phyloP scores from a whole-genome alignment of 2,113 vertebrate species.

The Otis tarda region DNA sequence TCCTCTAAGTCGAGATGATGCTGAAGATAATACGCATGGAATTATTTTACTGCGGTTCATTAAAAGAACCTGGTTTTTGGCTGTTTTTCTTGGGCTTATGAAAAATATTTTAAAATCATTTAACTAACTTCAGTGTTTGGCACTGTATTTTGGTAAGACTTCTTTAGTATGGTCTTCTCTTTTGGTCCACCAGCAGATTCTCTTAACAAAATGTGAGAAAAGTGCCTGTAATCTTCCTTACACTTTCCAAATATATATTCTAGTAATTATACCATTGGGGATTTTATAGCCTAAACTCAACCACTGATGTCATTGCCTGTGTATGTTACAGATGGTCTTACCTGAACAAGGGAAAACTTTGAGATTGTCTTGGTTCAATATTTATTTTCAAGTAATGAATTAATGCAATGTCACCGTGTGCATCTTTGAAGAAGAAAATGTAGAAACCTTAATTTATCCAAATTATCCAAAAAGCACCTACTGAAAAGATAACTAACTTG shows the following conservation, averaged over 20 bases:
- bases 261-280: neutral
- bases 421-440: neutral
- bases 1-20: neutral
- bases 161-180: neutral
- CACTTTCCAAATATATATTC: neutral
- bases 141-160: neutral
- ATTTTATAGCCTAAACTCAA: neutral
- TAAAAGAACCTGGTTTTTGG: neutral
- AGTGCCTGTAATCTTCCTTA: neutral
- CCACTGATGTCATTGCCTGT: fast-evolving
- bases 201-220: neutral
- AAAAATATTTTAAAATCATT: neutral
- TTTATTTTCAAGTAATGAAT: neutral
- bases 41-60: neutral
- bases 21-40: neutral
- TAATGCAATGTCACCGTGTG: neutral
- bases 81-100: neutral
- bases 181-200: neutral
- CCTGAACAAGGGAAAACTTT: neutral
- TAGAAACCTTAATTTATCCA: neutral
- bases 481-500: neutral
- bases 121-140: neutral
- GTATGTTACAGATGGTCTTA: neutral
- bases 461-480: neutral
- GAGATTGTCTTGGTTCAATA: neutral